phyloP scores from a whole-genome alignment of 2,888 invertebrate genomes.

The Branchellion lobata region DNA sequence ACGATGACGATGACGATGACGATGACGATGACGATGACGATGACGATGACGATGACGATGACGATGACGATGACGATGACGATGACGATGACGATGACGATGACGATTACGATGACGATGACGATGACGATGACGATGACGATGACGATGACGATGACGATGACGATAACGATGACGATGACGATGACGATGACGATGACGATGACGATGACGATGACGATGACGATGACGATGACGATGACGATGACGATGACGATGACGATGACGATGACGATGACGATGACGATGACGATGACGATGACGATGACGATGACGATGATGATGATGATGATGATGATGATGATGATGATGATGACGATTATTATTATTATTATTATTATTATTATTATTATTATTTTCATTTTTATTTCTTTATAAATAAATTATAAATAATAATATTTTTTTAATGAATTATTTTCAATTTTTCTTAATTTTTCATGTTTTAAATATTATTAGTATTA shows the following conservation, averaged over 20 bases:
- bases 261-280: not conserved
- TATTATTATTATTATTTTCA: too few relatives aligned
- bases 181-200: slow-evolving; percentile 1
- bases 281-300: not conserved
- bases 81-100: too few relatives aligned
- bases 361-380: too few relatives aligned
- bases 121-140: not conserved
- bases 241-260: slow-evolving; percentile 7
- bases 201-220: slow-evolving; percentile 1
- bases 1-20: too few relatives aligned
- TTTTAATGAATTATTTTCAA: not conserved
- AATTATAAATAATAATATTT: not conserved
- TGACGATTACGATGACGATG: too few relatives aligned
- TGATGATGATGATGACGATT: too few relatives aligned
- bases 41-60: too few relatives aligned
- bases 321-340: not conserved
- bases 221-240: slow-evolving; percentile 4
- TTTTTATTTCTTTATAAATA: not conserved
- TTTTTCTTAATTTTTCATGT: too few relatives aligned
- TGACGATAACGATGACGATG: not conserved
- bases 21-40: too few relatives aligned
- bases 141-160: not conserved
- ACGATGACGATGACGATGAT: not conserved
- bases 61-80: too few relatives aligned
- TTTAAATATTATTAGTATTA: slow-evolving; percentile 9